Conservation (phyloP, 1,140 invertebrate species). For the Drosophila suzukii region DNA sequence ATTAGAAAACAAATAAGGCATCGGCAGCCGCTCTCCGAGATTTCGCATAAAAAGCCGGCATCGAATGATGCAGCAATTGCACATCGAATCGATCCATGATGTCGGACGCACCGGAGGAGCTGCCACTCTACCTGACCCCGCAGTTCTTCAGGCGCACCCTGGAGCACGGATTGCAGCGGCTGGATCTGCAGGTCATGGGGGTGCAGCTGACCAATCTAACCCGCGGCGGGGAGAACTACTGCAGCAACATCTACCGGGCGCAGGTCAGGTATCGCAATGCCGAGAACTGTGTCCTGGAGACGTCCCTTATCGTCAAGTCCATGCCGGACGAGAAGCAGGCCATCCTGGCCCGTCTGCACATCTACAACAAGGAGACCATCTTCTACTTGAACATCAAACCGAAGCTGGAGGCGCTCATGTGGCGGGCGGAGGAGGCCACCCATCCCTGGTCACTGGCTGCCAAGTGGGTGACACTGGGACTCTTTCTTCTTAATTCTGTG, state of each 20-base stretch:
- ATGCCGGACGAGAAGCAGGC: conserved; percentile 78
- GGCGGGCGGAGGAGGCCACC: conserved; percentile 6
- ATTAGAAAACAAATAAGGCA: conserved; percentile 36
- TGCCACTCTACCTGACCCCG: conserved; percentile 61
- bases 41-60: conserved; percentile 52
- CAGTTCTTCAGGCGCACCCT: conserved; percentile 63
- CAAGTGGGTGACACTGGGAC: conserved; percentile 33
- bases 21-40: conserved; percentile 31
- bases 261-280: conserved; percentile 52
- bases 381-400: conserved; percentile 78
- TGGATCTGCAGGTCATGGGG: conserved; percentile 63
- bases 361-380: conserved; percentile 75
- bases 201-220: conserved; percentile 63
- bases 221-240: conserved; percentile 79
- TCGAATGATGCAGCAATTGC: conserved; percentile 5
- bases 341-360: conserved; percentile 65
- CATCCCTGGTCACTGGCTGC: conserved; percentile 58
- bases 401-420: conserved; percentile 76
- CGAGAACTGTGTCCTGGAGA: conserved; percentile 33
- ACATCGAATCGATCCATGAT: conserved; percentile 33
- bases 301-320: conserved; percentile 70
- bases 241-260: conserved; percentile 78
- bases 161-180: conserved; percentile 68
- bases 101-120: conserved; percentile 47
- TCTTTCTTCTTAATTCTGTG: neutral